Evolutionary conservation across 2,888 invertebrate genomes (phyloP).

Genomic region (Diploptera punctata): DNA sequence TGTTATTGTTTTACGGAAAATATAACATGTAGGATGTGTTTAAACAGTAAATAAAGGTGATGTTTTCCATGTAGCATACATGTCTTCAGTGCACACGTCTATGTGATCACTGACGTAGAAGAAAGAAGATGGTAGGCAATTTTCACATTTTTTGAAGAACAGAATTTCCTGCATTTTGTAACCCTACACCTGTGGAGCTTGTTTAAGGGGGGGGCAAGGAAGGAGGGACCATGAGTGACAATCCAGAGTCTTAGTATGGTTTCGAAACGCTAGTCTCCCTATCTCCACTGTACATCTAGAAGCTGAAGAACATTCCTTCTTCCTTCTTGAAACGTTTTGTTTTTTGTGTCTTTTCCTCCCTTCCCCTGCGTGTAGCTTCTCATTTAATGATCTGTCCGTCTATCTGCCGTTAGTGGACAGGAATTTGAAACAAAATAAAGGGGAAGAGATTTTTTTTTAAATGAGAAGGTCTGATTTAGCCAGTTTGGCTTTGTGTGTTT

Average conservation of each 20-base stretch:
- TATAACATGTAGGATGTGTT: no score
- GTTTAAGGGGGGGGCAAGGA: no score
- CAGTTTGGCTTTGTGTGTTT: neutral
- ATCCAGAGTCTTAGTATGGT: neutral
- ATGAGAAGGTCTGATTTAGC: neutral
- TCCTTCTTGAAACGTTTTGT: neutral
- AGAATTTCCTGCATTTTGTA: no score
- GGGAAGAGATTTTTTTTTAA: neutral
- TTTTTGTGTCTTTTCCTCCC: neutral
- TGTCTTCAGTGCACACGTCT: no score
- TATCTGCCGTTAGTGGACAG: conserved; percentile 5
- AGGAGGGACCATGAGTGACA: no score
- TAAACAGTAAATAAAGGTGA: no score
- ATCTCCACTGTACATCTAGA: neutral
- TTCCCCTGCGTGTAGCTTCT: neutral
- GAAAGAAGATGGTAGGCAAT: no score
- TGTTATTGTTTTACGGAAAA: no score
- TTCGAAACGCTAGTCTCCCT: neutral
- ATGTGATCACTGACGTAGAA: no score
- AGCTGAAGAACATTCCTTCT: neutral
- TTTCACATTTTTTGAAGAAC: no score
- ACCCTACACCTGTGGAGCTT: neutral
- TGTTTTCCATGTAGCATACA: no score
- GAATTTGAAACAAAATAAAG: neutral
- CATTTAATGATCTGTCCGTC: conserved; percentile 7